Conservation (phyloP, 2,113 vertebrate genomes). For the Lophura nycthemera region DNA sequence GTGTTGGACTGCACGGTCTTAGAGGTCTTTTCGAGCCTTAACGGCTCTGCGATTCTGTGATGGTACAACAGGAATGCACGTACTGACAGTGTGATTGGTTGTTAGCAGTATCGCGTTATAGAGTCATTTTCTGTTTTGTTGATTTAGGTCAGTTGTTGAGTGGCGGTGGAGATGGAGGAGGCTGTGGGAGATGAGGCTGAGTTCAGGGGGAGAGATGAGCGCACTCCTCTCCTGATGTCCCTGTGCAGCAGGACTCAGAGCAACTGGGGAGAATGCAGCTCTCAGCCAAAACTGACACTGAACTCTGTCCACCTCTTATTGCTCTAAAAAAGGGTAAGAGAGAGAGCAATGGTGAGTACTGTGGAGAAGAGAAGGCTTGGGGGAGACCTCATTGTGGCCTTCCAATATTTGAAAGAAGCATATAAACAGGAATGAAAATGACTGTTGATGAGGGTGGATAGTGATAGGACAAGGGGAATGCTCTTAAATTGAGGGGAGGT, state of each 20-base stretch:
- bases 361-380: no score
- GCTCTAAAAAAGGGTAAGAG: conserved; percentile 63
- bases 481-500: no score
- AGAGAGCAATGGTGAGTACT: background rate
- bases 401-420: no score
- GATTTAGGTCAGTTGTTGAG: background rate
- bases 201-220: background rate
- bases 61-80: background rate
- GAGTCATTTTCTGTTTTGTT: background rate
- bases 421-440: no score
- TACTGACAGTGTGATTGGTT: background rate
- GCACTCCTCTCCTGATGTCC: background rate
- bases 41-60: no score
- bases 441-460: no score
- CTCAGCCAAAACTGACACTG: background rate
- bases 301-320: conserved; percentile 56
- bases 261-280: background rate
- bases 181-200: background rate
- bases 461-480: no score
- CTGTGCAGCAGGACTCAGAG: background rate
- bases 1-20: no score
- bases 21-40: no score
- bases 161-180: conserved; percentile 51
- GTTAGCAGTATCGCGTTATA: background rate
- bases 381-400: no score